Evolutionary conservation across 2,888 invertebrate species (phyloP).

Genomic region (Listrodromus nycthemerus): DNA sequence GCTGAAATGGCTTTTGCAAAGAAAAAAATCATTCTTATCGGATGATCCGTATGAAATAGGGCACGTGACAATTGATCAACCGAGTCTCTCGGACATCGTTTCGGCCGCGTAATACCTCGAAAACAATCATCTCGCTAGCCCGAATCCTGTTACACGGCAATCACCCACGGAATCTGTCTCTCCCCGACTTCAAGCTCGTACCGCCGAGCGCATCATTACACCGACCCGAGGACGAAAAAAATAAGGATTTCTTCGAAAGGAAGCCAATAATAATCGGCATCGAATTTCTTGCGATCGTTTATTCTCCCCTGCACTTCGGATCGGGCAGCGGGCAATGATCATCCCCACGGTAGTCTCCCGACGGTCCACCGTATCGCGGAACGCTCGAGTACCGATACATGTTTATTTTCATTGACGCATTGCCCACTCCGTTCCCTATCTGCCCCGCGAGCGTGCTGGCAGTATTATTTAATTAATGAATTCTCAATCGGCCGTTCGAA

Average conservation of each 20-base stretch:
- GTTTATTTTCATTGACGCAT: constrained; percentile 61
- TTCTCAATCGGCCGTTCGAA: constrained; percentile 72
- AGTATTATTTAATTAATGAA: constrained; percentile 81
- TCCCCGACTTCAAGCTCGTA: neutral
- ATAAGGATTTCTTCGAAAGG: constrained; percentile 5
- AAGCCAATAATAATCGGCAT: constrained; percentile 4
- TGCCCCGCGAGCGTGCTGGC: constrained; percentile 35
- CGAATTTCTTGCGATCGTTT: constrained; percentile 17
- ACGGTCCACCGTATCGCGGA: neutral
- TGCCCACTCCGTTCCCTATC: constrained; percentile 65
- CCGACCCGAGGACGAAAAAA: neutral
- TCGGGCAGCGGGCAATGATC: neutral
- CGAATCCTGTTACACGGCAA: neutral
- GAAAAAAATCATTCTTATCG: neutral
- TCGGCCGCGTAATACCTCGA: neutral
- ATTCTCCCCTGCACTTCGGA: neutral
- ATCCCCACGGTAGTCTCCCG: neutral
- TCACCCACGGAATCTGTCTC: neutral
- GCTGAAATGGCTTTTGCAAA: neutral
- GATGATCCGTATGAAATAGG: neutral
- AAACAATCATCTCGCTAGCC: neutral
- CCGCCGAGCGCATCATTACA: neutral
- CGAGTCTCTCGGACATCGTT: neutral
- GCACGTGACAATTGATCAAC: neutral
- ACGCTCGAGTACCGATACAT: constrained; percentile 14